Evolutionary conservation across 2,797 vertebrate species (phyloP), one percentile per base, ranked within the genome.

Genomic region (Neosalanx taihuensis): DNA sequence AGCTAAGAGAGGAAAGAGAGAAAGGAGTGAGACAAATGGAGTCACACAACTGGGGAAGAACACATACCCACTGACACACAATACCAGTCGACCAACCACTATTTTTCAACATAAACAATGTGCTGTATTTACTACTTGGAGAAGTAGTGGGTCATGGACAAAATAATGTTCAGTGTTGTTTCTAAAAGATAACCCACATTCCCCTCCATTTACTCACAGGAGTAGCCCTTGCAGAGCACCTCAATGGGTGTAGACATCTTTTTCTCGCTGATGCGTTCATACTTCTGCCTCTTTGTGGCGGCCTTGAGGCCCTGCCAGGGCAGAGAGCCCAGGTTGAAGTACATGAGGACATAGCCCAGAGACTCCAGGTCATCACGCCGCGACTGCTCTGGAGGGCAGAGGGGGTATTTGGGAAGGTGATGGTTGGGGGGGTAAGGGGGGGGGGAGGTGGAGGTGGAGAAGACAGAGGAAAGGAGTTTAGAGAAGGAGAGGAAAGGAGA

Each of bases 241-340:
- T 98, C 96, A 0, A 98, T 98, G 69, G 96, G 96, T 0, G 97
- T 98, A 35, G 97, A 98, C 97, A 98, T 98, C 86, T 98, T 98
- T 87, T 98, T 98, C 90, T 98, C 97, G 9, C 97, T 98, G 91
- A 98, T 98, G 51, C 96, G 94, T 86, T 98, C 96, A 0, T 98
- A 98, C 80, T 98, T 98, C 92, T 98, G 97, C 85, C 95, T 92
- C 90, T 98, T 98, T 82, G 97, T 98, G 88, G 95, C 96, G 67
- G 97, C 97, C 87, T 98, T 98, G 74, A 98, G 94, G 71, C 97
- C 96, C 85, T 98, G 97, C 97, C 97, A 98, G 76, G 97, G 97
- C 89, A 98, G 90, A 0, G 97, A 98, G 78, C 97, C 97, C 91
- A 98, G 89, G 90, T 98, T 98, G 90, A 98, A 98, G 92, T 98